A percentile compares a stretch with the other conserved stretches of the same genome.
These are phyloP conservation scores for Galerucella nymphaeae DNA, from an alignment of 2,888 invertebrate species.

Conservation along the genomic window DNA sequence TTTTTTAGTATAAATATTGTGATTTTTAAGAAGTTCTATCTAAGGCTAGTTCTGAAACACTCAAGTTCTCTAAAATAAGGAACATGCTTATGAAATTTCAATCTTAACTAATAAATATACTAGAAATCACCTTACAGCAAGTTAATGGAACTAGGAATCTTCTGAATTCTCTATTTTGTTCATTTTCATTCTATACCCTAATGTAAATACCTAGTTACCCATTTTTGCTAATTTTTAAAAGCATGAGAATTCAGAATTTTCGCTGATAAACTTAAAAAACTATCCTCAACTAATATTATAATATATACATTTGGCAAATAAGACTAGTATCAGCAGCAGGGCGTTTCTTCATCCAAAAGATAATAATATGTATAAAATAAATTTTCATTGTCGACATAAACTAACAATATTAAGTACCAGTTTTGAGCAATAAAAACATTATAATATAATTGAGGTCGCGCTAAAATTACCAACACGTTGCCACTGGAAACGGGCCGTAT, in stretches of 20 bases:
- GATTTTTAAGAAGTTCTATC: no score
- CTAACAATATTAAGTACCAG: constrained; percentile 6
- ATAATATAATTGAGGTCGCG: background rate
- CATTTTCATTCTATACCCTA: no score
- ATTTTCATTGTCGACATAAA: background rate
- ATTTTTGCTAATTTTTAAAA: background rate
- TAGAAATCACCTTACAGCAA: background rate
- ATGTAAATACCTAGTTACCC: no score
- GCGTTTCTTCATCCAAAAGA: background rate
- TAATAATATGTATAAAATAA: background rate
- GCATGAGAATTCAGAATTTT: background rate
- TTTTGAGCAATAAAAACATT: background rate
- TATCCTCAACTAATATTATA: background rate
- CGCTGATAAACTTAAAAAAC: background rate
- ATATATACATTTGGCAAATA: constrained; percentile 27
- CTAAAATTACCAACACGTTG: no score
- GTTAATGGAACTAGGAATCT: no score
- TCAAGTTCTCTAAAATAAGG: background rate
- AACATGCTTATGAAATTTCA: background rate
- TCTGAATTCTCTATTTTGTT: no score
- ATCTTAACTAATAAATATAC: background rate
- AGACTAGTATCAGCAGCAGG: constrained; percentile 19
- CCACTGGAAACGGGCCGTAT: no score
- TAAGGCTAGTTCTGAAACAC: background rate
- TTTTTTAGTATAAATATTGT: no score